phyloP scores from a whole-genome alignment of 1,140 invertebrate genomes.

The Centruroides vittatus region DNA sequence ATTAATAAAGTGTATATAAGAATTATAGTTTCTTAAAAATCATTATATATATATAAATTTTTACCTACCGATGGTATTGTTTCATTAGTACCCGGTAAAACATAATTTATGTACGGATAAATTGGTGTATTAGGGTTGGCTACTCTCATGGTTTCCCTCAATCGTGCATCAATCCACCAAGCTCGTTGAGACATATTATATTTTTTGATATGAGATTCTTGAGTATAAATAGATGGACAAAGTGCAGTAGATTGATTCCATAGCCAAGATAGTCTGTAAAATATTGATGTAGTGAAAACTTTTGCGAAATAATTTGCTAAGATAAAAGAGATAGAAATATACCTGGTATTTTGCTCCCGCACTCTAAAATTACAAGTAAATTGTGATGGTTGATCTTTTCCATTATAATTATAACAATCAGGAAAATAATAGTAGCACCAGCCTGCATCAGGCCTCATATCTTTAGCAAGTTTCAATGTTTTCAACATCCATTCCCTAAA shows the following conservation, averaged over 20 bases:
- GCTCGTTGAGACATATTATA: conserved; percentile 1
- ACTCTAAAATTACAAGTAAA: not conserved
- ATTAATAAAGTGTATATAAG: not conserved
- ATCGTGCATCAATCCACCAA: not conserved
- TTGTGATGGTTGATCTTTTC: not conserved
- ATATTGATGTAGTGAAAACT: not conserved
- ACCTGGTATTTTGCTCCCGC: not conserved
- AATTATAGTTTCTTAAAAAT: too few relatives aligned
- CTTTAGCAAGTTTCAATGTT: conserved; percentile 1
- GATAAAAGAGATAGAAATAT: not conserved
- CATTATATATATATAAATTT: too few relatives aligned
- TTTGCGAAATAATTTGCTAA: not conserved
- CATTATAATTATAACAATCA: conserved; percentile 6
- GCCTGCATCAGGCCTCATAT: not conserved
- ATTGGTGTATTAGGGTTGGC: too few relatives aligned
- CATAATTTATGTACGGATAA: too few relatives aligned
- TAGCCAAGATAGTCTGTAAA: conserved; percentile 1
- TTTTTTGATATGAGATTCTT: not conserved
- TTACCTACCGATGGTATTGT: too few relatives aligned
- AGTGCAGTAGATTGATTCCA: not conserved
- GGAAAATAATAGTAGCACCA: conserved; percentile 6
- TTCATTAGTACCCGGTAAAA: too few relatives aligned
- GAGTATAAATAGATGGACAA: conserved; percentile 2
- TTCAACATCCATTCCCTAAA: not conserved
- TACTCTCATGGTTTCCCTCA: not conserved